Conservation (phyloP, 2,113 vertebrate species). For the Lathamus discolor region DNA sequence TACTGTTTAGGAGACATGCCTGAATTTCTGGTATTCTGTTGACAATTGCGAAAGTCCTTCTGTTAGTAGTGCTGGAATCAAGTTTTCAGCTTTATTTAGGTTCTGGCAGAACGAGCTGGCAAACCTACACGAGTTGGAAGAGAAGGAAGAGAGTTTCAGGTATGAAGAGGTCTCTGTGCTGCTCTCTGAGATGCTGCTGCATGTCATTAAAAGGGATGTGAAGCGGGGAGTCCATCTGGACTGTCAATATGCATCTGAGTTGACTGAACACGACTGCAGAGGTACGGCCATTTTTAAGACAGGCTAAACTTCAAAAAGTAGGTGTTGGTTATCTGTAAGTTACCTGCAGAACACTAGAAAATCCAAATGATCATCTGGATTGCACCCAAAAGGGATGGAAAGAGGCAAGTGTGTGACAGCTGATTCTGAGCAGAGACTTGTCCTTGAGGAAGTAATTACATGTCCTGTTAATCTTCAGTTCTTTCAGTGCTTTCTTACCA, state of each 20-base stretch:
- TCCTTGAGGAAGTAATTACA: background rate
- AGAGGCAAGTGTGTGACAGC: background rate
- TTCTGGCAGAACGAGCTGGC: conserved; percentile 42
- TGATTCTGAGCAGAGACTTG: background rate
- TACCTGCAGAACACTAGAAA: background rate
- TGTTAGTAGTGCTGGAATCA: background rate
- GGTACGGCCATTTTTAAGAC: background rate
- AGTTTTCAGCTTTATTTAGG: conserved; percentile 11
- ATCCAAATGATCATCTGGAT: background rate
- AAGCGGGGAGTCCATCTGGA: background rate
- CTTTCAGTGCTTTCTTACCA: background rate
- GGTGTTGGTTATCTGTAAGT: background rate
- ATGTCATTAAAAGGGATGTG: background rate
- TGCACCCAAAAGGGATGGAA: background rate
- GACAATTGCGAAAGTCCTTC: conserved; percentile 22
- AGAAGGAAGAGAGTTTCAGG: conserved; percentile 24
- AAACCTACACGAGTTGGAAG: background rate
- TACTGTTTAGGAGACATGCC: background rate
- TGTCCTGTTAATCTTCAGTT: background rate
- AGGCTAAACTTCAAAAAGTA: background rate
- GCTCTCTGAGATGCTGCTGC: background rate
- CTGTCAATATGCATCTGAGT: background rate
- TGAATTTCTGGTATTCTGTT: background rate
- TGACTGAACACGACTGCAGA: background rate
- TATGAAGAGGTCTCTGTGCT: background rate